phyloP scores from a whole-genome alignment of 2,113 vertebrate species.

The Sarotherodon lohbergeri region DNA sequence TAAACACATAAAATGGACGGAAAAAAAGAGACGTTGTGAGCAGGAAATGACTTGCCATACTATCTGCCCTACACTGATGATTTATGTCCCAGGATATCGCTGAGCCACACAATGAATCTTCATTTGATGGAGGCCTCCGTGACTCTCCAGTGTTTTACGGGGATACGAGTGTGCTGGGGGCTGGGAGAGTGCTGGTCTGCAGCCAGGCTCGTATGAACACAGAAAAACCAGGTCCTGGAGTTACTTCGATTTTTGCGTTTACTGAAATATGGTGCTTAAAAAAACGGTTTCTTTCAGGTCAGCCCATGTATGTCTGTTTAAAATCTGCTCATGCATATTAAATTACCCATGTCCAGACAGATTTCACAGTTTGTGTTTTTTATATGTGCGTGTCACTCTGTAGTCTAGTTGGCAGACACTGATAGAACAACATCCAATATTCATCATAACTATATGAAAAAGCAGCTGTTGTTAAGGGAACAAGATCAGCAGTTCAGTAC shows the following conservation, averaged over 20 bases:
- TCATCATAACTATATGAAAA: neutral
- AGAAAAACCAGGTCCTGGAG: neutral
- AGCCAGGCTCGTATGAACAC: neutral
- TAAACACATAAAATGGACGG: neutral
- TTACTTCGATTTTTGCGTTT: neutral
- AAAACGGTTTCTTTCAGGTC: neutral
- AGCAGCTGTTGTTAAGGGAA: neutral
- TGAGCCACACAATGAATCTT: constrained; percentile 21
- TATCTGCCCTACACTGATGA: constrained; percentile 31
- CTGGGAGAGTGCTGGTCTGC: neutral
- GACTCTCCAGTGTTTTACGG: constrained; percentile 1
- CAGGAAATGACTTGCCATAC: constrained; percentile 51
- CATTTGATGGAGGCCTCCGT: constrained; percentile 23
- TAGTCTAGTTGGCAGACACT: neutral
- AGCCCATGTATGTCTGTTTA: neutral
- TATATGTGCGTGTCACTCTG: neutral
- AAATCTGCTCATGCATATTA: neutral
- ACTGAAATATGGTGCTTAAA: neutral
- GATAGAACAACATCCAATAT: neutral
- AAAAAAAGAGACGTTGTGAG: neutral
- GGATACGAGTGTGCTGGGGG: neutral
- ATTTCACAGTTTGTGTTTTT: neutral
- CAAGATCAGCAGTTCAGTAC: neutral
- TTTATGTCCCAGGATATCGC: constrained; percentile 40
- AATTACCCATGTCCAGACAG: neutral